Evolutionary conservation across 2,797 vertebrate genomes (phyloP).

Genomic region (Clamator glandarius): DNA sequence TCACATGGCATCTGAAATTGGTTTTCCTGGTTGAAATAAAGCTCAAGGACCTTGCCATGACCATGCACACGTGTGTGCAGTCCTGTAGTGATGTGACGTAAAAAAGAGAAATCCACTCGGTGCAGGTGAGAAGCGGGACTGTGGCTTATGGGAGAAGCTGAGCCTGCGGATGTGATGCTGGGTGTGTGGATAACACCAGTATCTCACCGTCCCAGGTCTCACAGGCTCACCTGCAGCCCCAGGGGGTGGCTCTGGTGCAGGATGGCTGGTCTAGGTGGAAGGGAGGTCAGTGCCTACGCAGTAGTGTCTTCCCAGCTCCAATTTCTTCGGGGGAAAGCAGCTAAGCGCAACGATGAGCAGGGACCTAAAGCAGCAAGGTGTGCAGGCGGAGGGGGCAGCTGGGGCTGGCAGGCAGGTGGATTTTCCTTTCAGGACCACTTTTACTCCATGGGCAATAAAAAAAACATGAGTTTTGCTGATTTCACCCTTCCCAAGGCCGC

Average conservation of each 20-base stretch:
- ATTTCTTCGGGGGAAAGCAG: not conserved
- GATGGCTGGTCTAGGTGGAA: too few species aligned
- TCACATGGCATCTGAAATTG: too few species aligned
- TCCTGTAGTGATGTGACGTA: not conserved
- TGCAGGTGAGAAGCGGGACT: not conserved
- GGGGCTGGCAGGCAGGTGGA: accelerated
- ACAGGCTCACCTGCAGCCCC: not conserved
- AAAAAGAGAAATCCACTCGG: not conserved
- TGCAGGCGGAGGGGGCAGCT: not conserved
- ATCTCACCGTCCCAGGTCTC: too few species aligned
- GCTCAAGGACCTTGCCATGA: not conserved
- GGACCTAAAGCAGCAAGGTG: not conserved
- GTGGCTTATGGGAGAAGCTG: accelerated
- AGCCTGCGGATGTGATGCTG: not conserved
- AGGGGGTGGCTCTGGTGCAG: not conserved
- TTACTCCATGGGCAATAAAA: not conserved
- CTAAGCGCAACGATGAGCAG: not conserved
- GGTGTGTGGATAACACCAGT: not conserved
- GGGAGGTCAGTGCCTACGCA: not conserved
- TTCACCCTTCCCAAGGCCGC: not conserved
- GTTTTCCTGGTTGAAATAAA: not conserved
- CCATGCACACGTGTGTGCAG: too few species aligned
- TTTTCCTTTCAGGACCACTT: not conserved
- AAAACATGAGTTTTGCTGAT: not conserved
- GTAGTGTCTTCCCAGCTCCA: not conserved